These are phyloP conservation scores for Etia nguti DNA, from an alignment of 2,113 vertebrate species.

Conservation along the genomic window DNA sequence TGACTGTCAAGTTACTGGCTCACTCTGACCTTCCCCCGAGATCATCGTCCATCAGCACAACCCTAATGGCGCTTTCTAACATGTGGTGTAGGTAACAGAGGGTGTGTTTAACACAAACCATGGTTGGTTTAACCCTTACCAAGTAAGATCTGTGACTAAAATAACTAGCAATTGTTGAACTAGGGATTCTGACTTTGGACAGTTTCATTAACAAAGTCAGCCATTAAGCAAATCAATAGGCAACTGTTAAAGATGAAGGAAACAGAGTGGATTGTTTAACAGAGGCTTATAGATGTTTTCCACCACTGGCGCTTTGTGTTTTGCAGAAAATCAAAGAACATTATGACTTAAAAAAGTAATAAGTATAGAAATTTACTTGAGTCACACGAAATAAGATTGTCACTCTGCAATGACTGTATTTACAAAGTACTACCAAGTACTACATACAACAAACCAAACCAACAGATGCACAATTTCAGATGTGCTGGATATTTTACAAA, in stretches of 20 bases:
- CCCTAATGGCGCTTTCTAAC: background rate
- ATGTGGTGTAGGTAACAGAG: background rate
- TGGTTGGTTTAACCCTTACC: background rate
- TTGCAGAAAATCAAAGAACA: background rate
- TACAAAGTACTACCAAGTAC: background rate
- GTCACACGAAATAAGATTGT: background rate
- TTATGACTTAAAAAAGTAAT: background rate
- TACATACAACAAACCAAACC: background rate
- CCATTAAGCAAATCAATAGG: background rate
- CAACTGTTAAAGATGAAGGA: background rate
- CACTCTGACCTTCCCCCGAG: background rate
- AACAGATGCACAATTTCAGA: background rate
- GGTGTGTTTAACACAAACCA: background rate
- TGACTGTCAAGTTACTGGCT: background rate
- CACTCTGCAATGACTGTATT: accelerated
- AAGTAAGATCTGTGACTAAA: background rate
- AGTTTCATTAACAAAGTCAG: background rate
- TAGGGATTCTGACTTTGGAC: background rate
- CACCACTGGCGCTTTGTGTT: background rate
- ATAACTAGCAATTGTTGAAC: background rate
- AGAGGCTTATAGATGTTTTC: background rate
- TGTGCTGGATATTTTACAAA: background rate
- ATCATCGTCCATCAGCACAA: background rate
- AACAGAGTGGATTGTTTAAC: background rate
- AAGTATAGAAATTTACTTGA: background rate